Percentiles rank a stretch among this genome's conserved stretches.
phyloP scores from a whole-genome alignment of 2,888 invertebrate species.

The Seira ritae region DNA sequence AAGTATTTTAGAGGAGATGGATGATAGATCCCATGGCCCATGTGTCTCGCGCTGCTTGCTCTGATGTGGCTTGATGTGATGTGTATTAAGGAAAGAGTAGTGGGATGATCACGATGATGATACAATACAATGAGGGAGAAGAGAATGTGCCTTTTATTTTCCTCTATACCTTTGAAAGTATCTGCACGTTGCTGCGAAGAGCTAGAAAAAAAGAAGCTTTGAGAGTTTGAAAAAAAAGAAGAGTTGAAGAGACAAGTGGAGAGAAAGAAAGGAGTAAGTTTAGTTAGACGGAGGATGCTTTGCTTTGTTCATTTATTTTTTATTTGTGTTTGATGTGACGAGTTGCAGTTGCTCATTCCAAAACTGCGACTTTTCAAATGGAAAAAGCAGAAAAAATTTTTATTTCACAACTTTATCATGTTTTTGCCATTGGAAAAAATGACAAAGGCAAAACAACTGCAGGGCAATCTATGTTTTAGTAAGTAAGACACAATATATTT shows the following conservation, averaged over 20 bases:
- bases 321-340: no score
- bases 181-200: no score
- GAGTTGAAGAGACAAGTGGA: background rate
- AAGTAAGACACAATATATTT: no score
- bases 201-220: constrained; percentile 29
- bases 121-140: constrained; percentile 50
- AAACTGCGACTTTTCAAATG: no score
- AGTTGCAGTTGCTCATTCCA: background rate
- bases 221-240: constrained; percentile 1
- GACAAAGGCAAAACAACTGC: no score
- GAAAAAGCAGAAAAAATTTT: no score
- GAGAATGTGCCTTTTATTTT: constrained; percentile 14
- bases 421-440: no score
- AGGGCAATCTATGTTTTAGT: no score
- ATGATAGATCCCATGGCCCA: constrained; percentile 64
- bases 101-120: constrained; percentile 24
- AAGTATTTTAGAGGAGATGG: constrained; percentile 49
- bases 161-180: constrained; percentile 8
- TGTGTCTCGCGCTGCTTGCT: constrained; percentile 60
- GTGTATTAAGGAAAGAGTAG: constrained; percentile 34
- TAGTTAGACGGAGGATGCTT: background rate
- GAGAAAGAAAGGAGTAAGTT: background rate
- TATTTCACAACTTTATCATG: no score
- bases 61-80: constrained; percentile 42
- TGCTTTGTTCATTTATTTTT: background rate